A percentile compares a stretch with the other conserved stretches of the same genome.
phyloP scores from a whole-genome alignment of 2,888 invertebrate species.

The Patella caerulea region DNA sequence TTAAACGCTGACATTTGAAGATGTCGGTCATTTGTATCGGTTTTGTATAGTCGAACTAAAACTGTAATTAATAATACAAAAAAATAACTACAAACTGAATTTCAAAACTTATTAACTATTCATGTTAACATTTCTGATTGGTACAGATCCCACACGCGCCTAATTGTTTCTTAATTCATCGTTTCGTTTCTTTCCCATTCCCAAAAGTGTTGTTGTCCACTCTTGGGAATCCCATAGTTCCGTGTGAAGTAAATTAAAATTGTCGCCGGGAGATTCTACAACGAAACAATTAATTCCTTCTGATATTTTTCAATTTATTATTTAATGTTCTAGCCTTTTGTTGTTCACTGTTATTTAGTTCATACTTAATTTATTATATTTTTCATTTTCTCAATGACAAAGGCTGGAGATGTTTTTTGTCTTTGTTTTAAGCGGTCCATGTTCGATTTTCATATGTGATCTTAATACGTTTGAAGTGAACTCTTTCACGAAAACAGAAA shows the following conservation, averaged over 20 bases:
- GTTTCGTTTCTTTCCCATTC: neutral
- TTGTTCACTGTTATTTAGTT: neutral
- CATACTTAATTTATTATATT: no score
- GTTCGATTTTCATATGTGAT: no score
- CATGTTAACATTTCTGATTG: neutral
- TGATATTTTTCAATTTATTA: neutral
- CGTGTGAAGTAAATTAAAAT: conserved; percentile 9
- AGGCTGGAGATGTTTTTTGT: no score
- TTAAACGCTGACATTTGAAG: no score
- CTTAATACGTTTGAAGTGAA: no score
- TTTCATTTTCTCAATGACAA: no score
- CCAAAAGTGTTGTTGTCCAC: conserved; percentile 2
- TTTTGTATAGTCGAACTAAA: neutral
- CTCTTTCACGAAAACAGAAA: no score
- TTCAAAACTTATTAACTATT: neutral
- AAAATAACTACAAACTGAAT: neutral
- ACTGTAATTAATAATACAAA: neutral
- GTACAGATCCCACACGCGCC: neutral
- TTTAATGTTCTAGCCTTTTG: conserved; percentile 1
- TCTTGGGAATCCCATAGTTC: neutral
- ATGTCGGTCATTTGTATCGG: no score
- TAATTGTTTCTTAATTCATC: neutral
- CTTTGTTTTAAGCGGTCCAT: no score
- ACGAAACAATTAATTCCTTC: neutral
- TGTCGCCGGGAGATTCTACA: neutral